Evolutionary conservation across 1,140 invertebrate genomes (phyloP).

Genomic region (Linepithema humile): DNA sequence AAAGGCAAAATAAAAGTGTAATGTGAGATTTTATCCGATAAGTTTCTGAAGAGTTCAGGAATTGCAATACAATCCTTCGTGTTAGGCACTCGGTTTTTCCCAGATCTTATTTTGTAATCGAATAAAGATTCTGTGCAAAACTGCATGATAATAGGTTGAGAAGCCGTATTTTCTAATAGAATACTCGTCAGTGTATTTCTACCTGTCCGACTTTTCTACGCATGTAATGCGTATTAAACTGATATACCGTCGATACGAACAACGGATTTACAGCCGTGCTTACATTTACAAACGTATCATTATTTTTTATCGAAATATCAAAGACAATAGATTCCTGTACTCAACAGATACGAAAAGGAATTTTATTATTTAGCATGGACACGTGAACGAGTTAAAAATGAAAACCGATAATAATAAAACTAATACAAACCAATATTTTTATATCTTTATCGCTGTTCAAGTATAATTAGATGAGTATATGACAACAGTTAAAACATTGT

Average conservation of each 20-base stretch:
- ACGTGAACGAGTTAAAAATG: constrained; percentile 14
- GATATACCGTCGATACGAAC: neutral
- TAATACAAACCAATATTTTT: neutral
- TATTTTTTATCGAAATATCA: neutral
- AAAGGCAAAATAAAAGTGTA: neutral
- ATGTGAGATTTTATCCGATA: neutral
- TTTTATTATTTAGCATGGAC: neutral
- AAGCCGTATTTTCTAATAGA: neutral
- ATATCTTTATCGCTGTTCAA: neutral
- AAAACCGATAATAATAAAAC: neutral
- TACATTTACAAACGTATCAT: neutral
- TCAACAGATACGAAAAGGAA: neutral
- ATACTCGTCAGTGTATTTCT: too few relatives aligned
- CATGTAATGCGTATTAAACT: constrained; percentile 5
- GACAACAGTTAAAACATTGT: neutral
- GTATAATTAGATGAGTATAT: neutral
- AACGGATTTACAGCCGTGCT: constrained; percentile 9
- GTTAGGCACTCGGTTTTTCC: neutral
- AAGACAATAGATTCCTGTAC: constrained; percentile 12
- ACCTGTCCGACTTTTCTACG: too few relatives aligned
- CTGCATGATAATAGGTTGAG: constrained; percentile 5
- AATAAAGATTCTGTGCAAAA: neutral
- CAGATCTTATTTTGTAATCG: neutral
- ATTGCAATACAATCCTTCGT: neutral
- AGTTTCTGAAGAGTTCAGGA: neutral